Conservation (phyloP, 2,113 vertebrate species). For the Lagopus muta region DNA sequence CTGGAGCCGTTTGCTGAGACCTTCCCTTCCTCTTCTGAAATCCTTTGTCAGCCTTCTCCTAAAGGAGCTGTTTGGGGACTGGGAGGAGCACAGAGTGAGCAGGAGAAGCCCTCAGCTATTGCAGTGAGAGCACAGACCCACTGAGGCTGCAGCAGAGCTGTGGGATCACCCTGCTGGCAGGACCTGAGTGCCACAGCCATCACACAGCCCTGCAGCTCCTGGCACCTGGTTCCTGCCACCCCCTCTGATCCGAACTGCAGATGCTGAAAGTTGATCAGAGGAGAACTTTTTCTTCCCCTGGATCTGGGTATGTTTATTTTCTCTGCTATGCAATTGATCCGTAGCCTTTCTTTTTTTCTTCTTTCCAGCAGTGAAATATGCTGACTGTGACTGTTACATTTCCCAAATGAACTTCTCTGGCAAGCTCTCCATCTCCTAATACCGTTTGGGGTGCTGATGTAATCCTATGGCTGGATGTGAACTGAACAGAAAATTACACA, state of each 20-base stretch:
- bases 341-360: not conserved
- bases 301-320: not conserved
- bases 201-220: not conserved
- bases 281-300: not conserved
- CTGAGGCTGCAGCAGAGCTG: not conserved
- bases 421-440: not conserved
- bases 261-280: not conserved
- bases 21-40: not conserved
- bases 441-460: slow-evolving; percentile 35
- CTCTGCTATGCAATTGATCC: slow-evolving; percentile 16
- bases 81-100: not conserved
- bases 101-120: fast-evolving
- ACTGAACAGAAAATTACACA: not conserved
- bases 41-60: not conserved
- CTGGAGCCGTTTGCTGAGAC: not conserved
- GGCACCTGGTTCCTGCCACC: not conserved
- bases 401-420: slow-evolving; percentile 44
- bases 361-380: slow-evolving; percentile 27
- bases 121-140: not conserved
- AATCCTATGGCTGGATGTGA: not conserved
- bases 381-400: not conserved
- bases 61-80: not conserved
- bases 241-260: not conserved
- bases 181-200: not conserved
- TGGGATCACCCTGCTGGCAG: not conserved